Evolutionary conservation across 2,888 invertebrate species (phyloP).

Genomic region (Cataglyphis livida): DNA sequence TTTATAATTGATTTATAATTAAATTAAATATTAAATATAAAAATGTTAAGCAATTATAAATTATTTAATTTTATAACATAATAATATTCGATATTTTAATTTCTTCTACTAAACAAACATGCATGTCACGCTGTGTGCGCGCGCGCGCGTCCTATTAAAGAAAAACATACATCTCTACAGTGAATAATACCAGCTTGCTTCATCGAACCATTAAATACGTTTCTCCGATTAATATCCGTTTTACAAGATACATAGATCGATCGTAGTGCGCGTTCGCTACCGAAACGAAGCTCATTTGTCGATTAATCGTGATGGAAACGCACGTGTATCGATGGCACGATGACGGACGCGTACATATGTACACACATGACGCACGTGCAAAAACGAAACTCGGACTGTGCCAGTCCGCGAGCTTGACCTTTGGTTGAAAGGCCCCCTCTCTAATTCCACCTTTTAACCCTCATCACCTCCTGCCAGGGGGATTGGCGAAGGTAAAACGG

Average conservation of each 20-base stretch:
- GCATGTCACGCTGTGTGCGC: neutral
- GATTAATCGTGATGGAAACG: constrained; percentile 38
- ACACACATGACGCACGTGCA: constrained; percentile 32
- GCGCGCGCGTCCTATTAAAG: neutral
- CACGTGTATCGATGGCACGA: constrained; percentile 19
- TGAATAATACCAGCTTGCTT: constrained; percentile 33
- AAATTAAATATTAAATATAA: neutral
- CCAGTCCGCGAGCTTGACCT: constrained; percentile 53
- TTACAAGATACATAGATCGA: constrained; percentile 49
- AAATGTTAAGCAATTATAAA: constrained; percentile 3
- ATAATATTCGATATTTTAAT: constrained; percentile 8
- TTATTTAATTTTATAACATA: neutral
- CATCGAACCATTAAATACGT: constrained; percentile 42
- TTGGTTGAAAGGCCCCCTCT: constrained; percentile 54
- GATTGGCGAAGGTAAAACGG: constrained; percentile 61
- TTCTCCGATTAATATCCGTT: constrained; percentile 47
- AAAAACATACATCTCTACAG: constrained; percentile 10
- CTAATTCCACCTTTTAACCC: constrained; percentile 74
- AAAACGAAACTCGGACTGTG: constrained; percentile 28
- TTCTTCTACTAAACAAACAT: constrained; percentile 5
- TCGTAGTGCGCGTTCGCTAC: constrained; percentile 46
- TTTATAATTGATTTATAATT: neutral
- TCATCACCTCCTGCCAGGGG: constrained; percentile 55
- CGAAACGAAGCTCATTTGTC: constrained; percentile 46
- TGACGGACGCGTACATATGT: constrained; percentile 19